A percentile compares a stretch with the other conserved stretches of the same genome.
Evolutionary conservation across 1,140 invertebrate genomes (phyloP).

Genomic region (Drosophila busckii): DNA sequence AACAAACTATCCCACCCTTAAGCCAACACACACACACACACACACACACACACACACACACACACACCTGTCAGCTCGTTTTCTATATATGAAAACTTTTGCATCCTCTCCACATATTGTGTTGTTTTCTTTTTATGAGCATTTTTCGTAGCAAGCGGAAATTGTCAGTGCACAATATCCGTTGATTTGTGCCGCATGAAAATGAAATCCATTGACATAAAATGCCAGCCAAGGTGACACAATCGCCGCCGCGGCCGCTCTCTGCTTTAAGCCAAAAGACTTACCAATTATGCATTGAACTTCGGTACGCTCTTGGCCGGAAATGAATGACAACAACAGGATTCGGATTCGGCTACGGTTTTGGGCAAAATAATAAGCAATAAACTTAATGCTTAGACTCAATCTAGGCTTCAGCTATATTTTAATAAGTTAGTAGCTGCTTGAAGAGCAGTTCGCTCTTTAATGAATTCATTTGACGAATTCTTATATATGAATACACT

Average conservation of each 20-base stretch:
- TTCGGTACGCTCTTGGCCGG: conserved; percentile 5
- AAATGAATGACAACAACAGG: conserved; percentile 12
- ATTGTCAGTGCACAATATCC: conserved; percentile 74
- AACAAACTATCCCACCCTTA: no score
- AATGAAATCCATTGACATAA: conserved; percentile 65
- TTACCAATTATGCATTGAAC: conserved; percentile 29
- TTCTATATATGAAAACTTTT: conserved; percentile 32
- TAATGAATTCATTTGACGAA: no score
- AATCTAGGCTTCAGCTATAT: no score
- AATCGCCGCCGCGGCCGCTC: background rate
- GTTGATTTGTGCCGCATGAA: conserved; percentile 72
- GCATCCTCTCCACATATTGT: conserved; percentile 32
- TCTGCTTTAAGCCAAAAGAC: conserved; percentile 13
- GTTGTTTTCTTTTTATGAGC: conserved; percentile 31
- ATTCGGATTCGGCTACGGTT: background rate
- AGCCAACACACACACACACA: no score
- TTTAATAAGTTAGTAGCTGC: no score
- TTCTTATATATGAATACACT: no score
- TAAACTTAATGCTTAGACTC: no score
- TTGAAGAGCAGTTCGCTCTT: no score
- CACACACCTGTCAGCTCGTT: background rate
- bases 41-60: background rate
- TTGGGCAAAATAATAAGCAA: no score
- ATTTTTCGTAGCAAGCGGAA: conserved; percentile 45
- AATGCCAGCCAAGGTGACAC: conserved; percentile 27